Evolutionary conservation across 2,888 invertebrate species (phyloP), one percentile per base, ranked within the genome.

Genomic region (Euplexia lucipara): DNA sequence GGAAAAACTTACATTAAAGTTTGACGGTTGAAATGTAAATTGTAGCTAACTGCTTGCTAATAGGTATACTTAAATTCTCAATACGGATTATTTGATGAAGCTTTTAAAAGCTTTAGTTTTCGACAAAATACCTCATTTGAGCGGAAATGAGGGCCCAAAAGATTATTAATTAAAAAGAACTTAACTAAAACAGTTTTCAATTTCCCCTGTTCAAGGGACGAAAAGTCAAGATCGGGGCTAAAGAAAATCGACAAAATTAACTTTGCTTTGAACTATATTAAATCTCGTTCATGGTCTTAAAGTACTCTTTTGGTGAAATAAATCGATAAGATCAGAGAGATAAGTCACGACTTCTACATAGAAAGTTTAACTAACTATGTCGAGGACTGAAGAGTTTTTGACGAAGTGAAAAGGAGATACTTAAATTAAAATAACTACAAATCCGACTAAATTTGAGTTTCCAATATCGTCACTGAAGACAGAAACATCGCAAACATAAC

Each of bases 321-420:
- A 77, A 57, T 56, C 44, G 41, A 57, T 53, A 22, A 20, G 34
- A 65, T 49, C 47, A 14, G 9, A 1, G 2, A 20, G 51, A 78
- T 60, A 57, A 73, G 59, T 22, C 78, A 72, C 56, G 56, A 32
- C 16, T 65, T n/a, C 7, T 7, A 30, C 32, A 57, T 22, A 47
- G 39, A 41, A 26, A 26, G 6, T 39, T 34, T 20, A 16, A 30
- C n/a, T 49, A 72, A 56, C 41, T 54, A 26, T 64, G 54, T 61
- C 51, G 26, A 60, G 39, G 22, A 10, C 18, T 26, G 26, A 5
- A 26, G 3, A 26, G 3, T 26, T 26, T 26, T 26, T 26, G 26
- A 2, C 26, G 5, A 5, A 26, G 5, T 26, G 2, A 26, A 26
- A 26, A 26, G 26, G 26, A 26, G 26, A 26, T 5, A 3, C 3